Evolutionary conservation across 1,140 invertebrate species (phyloP).

Genomic region (Phthorimaea operculella): DNA sequence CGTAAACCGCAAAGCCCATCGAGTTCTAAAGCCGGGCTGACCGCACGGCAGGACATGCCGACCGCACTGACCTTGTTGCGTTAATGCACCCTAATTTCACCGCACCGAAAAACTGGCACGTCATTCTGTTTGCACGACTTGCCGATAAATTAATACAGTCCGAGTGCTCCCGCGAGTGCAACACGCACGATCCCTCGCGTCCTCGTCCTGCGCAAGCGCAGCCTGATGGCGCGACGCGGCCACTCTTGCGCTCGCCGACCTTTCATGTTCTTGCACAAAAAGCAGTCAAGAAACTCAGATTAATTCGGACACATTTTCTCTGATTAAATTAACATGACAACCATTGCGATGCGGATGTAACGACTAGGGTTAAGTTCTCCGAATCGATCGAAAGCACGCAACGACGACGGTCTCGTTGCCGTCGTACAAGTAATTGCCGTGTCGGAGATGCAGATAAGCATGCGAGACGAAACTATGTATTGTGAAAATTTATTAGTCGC

Average conservation of each 20-base stretch:
- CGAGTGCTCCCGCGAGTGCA: conserved; percentile 37
- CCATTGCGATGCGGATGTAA: conserved; percentile 12
- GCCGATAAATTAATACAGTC: conserved; percentile 58
- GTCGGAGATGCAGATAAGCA: not conserved
- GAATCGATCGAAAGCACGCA: conserved; percentile 2
- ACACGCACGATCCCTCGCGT: conserved; percentile 40
- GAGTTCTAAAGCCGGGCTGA: conserved; percentile 29
- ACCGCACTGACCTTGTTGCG: conserved; percentile 50
- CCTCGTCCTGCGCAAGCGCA: conserved; percentile 23
- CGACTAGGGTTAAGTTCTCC: not conserved
- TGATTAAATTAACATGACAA: conserved; percentile 26
- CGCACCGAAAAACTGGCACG: conserved; percentile 48
- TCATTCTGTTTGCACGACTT: conserved; percentile 61
- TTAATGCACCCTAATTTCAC: conserved; percentile 66
- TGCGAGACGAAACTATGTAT: not conserved
- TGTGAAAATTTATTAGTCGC: not conserved
- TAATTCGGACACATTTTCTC: conserved; percentile 15
- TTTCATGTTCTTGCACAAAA: conserved; percentile 20
- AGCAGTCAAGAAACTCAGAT: conserved; percentile 7
- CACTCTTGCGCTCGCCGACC: conserved; percentile 13
- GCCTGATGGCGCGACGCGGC: conserved; percentile 13
- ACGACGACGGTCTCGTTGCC: not conserved
- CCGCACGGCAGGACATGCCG: conserved; percentile 31
- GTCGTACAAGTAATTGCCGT: conserved; percentile 1
- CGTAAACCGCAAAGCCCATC: conserved; percentile 32